These are phyloP conservation scores for Chaetodon trifascialis DNA, from an alignment of 2,113 vertebrate species.

Conservation along the genomic window DNA sequence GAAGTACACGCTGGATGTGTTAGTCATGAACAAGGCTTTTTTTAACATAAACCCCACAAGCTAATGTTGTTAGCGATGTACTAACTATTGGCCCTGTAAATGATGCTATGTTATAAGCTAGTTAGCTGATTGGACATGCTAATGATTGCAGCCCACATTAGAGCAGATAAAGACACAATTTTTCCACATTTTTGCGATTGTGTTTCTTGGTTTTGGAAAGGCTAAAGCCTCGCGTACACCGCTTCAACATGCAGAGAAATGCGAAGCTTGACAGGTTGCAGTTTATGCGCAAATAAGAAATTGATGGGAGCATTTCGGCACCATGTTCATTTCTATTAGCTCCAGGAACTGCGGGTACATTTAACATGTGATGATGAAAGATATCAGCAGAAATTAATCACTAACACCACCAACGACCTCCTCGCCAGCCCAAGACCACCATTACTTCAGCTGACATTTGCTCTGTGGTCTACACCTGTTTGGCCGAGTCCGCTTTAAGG, in stretches of 20 bases:
- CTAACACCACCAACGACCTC: not conserved
- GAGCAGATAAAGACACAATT: too few species aligned
- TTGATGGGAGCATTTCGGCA: not conserved
- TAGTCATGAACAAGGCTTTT: too few species aligned
- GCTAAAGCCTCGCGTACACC: too few species aligned
- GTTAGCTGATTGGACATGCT: too few species aligned
- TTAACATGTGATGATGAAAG: conserved; percentile 5
- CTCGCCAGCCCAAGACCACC: not conserved
- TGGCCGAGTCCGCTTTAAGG: conserved; percentile 11
- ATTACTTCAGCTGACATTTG: conserved; percentile 36
- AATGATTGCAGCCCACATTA: too few species aligned
- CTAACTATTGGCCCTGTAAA: too few species aligned
- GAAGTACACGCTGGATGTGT: too few species aligned
- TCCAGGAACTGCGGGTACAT: conserved; percentile 10
- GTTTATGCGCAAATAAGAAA: not conserved
- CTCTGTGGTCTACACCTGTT: conserved; percentile 30
- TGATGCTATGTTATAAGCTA: not conserved
- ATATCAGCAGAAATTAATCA: conserved; percentile 28
- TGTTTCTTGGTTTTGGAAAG: not conserved
- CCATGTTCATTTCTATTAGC: conserved; percentile 20
- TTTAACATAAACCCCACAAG: not conserved
- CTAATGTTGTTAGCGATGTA: too few species aligned
- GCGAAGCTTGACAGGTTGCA: not conserved
- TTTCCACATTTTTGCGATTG: not conserved
- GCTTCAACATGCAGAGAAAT: not conserved